Conservation (phyloP, 1,140 invertebrate genomes). For the Hypothenemus hampei region DNA sequence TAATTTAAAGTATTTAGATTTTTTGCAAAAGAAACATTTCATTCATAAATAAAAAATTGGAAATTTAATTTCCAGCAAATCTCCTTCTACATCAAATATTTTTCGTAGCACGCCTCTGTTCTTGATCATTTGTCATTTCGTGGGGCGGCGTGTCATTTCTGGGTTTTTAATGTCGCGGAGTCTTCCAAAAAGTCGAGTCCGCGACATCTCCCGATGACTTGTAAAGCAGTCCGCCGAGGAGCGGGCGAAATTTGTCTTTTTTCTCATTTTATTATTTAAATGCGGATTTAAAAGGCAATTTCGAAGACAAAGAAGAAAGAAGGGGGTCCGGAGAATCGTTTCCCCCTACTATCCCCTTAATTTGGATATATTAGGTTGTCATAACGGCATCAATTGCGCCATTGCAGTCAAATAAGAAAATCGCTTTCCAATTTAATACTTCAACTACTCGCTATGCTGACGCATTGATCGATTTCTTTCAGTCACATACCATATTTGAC, state of each 20-base stretch:
- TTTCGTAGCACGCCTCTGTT: conserved; percentile 20
- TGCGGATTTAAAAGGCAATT: conserved; percentile 30
- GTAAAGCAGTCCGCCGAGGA: conserved; percentile 30
- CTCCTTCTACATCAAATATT: no score
- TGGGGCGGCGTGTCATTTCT: conserved; percentile 28
- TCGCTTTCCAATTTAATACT: no score
- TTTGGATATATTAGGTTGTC: conserved; percentile 21
- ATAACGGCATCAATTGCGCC: conserved; percentile 7
- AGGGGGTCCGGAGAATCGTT: background rate
- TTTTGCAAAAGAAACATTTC: no score
- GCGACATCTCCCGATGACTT: conserved; percentile 29
- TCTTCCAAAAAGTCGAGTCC: conserved; percentile 25
- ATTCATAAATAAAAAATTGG: no score
- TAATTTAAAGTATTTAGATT: no score
- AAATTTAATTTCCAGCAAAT: no score
- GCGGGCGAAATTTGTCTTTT: conserved; percentile 28
- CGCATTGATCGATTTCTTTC: no score
- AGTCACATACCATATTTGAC: no score
- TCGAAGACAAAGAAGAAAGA: conserved; percentile 15
- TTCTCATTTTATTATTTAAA: conserved; percentile 32
- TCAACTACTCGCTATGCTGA: no score
- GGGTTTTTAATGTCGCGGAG: conserved; percentile 31
- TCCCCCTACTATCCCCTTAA: conserved; percentile 2
- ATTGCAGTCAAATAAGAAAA: no score
- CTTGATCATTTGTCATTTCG: conserved; percentile 42